Percentiles rank a stretch among this genome's conserved stretches.
Evolutionary conservation across 1,140 invertebrate genomes (phyloP).

Genomic region (Battus philenor): DNA sequence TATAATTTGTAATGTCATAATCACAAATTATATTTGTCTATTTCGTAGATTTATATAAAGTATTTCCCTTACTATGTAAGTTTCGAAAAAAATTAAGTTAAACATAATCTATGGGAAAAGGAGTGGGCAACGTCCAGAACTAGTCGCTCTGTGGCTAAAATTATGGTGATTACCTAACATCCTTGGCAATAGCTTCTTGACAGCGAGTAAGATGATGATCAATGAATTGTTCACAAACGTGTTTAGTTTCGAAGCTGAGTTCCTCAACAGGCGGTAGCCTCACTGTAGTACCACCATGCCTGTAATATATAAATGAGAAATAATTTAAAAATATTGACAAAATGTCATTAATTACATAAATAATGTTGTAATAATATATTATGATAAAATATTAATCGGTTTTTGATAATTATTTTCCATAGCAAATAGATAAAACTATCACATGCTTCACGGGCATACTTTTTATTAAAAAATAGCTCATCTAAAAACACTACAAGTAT

Average conservation of each 20-base stretch:
- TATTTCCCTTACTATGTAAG: too few relatives aligned
- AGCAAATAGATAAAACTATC: background rate
- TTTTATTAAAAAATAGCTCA: background rate
- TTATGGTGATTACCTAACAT: slow-evolving; percentile 66
- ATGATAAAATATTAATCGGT: background rate
- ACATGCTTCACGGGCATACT: too few relatives aligned
- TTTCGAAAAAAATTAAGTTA: too few relatives aligned
- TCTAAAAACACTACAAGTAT: slow-evolving; percentile 1
- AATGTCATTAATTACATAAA: too few relatives aligned
- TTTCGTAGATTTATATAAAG: too few relatives aligned
- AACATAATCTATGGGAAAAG: too few relatives aligned
- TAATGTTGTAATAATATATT: too few relatives aligned
- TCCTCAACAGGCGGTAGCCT: slow-evolving; percentile 84
- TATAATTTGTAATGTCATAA: too few relatives aligned
- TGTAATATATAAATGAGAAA: slow-evolving; percentile 24
- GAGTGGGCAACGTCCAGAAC: background rate
- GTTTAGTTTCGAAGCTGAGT: slow-evolving; percentile 84
- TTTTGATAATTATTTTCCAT: background rate
- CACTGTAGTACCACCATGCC: slow-evolving; percentile 83
- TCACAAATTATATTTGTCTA: too few relatives aligned
- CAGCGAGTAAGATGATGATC: slow-evolving; percentile 90
- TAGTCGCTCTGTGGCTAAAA: background rate
- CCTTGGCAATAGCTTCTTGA: slow-evolving; percentile 85
- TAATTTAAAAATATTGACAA: background rate
- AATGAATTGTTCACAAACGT: slow-evolving; percentile 92